phyloP scores from a whole-genome alignment of 2,113 vertebrate genomes.

The Dasyurus viverrinus region DNA sequence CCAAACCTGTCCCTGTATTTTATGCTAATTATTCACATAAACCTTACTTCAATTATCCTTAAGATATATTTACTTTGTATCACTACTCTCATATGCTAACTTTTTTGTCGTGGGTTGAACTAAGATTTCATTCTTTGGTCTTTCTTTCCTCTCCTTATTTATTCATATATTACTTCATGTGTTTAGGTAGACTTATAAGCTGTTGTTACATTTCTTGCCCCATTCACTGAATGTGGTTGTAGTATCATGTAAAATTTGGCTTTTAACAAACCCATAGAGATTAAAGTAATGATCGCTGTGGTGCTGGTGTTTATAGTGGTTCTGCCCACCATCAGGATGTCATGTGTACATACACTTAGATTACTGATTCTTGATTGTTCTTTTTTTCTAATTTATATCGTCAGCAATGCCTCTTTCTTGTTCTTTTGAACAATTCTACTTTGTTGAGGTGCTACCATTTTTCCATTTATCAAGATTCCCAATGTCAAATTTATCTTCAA shows the following conservation, averaged over 20 bases:
- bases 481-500: background rate
- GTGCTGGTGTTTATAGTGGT: background rate
- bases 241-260: background rate
- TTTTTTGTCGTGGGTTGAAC: background rate
- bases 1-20: background rate
- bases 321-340: background rate
- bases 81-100: background rate
- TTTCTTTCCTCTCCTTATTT: background rate
- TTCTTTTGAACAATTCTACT: background rate
- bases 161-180: background rate
- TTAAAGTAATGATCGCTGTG: background rate
- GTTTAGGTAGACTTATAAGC: background rate
- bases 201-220: background rate
- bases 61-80: background rate
- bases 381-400: background rate
- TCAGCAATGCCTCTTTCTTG: background rate
- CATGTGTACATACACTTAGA: background rate
- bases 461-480: background rate
- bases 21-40: background rate
- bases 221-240: background rate
- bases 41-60: background rate
- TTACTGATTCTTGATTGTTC: background rate
- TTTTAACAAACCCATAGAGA: background rate
- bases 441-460: background rate
- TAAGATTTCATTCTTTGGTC: background rate